phyloP scores from a whole-genome alignment of 2,797 vertebrate species.

The Parauchenoglanis punctatus region DNA sequence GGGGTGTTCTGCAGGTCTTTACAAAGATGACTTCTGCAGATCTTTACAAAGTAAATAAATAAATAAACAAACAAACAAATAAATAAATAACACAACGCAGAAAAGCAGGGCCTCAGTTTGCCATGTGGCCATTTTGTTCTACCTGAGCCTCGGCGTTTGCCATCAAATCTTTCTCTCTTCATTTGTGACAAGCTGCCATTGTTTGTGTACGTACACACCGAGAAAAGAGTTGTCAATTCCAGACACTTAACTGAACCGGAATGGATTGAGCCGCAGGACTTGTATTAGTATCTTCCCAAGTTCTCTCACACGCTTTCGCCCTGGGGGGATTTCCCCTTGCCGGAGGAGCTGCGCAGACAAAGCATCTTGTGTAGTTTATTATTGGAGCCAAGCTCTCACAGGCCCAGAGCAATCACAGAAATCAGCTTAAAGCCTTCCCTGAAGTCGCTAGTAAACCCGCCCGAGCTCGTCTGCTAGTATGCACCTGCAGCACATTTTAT shows the following conservation, averaged over 20 bases:
- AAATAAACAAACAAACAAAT: background rate
- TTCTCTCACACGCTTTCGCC: conserved; percentile 42
- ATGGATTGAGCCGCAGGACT: conserved; percentile 48
- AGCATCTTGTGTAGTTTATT: conserved; percentile 48
- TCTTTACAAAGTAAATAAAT: background rate
- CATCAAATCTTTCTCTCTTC: conserved; percentile 25
- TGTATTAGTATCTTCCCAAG: conserved; percentile 50
- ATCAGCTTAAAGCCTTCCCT: conserved; percentile 46
- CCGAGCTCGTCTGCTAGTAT: background rate
- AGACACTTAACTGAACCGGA: conserved; percentile 55
- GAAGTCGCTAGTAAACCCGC: conserved; percentile 15
- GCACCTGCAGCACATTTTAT: conserved; percentile 22
- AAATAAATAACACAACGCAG: background rate
- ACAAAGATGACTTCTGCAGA: background rate
- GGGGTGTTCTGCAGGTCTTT: background rate
- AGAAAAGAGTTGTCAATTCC: conserved; percentile 54
- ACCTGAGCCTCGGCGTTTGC: background rate
- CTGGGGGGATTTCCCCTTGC: conserved; percentile 56
- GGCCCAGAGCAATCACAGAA: conserved; percentile 49
- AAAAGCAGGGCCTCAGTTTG: background rate
- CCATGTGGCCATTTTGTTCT: background rate
- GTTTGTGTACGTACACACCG: conserved; percentile 18
- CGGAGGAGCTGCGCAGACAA: conserved; percentile 48
- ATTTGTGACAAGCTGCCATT: conserved; percentile 34
- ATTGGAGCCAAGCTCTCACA: conserved; percentile 42